Conservation (phyloP, 2,113 vertebrate species). For the Abramis brama region DNA sequence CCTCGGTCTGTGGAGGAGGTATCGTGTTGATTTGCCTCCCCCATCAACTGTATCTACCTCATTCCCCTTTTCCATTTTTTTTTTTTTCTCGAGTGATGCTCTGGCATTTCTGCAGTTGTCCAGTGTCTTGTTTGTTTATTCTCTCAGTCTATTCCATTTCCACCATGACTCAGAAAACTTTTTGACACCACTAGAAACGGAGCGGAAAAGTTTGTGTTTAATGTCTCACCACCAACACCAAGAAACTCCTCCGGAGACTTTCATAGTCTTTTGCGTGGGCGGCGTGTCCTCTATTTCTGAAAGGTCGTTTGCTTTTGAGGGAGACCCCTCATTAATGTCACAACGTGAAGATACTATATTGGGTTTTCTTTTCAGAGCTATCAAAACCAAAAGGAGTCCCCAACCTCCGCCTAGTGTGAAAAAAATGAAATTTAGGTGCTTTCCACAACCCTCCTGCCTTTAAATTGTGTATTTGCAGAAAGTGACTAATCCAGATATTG, state of each 20-base stretch:
- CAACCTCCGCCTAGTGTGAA: background rate
- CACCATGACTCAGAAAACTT: slow-evolving; percentile 47
- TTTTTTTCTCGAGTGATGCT: background rate
- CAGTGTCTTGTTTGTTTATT: slow-evolving; percentile 39
- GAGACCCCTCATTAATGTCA: slow-evolving; percentile 58
- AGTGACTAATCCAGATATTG: slow-evolving; percentile 11
- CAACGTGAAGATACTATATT: slow-evolving; percentile 4
- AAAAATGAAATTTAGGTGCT: background rate
- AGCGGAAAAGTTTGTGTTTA: slow-evolving; percentile 44
- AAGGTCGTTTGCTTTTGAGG: slow-evolving; percentile 32
- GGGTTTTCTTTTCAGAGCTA: slow-evolving; percentile 32
- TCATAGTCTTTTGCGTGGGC: background rate
- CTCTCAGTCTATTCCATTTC: background rate
- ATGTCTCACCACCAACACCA: slow-evolving; percentile 16
- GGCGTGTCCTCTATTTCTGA: background rate
- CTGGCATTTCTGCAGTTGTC: background rate
- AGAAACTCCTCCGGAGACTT: slow-evolving; percentile 40
- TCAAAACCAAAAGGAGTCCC: slow-evolving; percentile 31
- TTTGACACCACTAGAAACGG: background rate
- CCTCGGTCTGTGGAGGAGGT: background rate
- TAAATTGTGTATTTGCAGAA: slow-evolving; percentile 4
- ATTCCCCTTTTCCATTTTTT: background rate
- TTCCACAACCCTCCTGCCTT: slow-evolving; percentile 10
- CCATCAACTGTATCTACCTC: background rate
- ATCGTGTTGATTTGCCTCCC: slow-evolving; percentile 15